Base-by-base conservation (phyloP, 2,113 vertebrate genomes). In the Pterophyllum scalare region DNA sequence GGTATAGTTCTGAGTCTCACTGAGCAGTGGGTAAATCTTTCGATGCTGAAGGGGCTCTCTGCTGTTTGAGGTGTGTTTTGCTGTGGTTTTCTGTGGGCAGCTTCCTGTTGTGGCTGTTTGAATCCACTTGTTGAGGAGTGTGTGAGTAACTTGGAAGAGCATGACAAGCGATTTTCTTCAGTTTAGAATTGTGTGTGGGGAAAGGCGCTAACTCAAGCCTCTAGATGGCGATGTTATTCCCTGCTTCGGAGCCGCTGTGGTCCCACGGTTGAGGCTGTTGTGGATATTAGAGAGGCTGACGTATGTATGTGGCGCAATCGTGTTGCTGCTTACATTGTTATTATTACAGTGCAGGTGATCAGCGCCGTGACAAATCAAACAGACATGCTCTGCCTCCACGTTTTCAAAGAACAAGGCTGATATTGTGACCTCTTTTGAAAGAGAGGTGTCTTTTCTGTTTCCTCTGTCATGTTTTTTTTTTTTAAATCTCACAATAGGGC, bases 181-280 rank as follows among this genome's bases (percentile, higher is more conserved):
- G 33, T 19, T 81, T 62, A 7, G 11, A 57, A 33, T 24, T 14
- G 19, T 65, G 38, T 49, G 35, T 75, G 9, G 52, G 11, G 24
- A 20, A 84, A 60, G 19, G 54, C 81, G 60, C 67, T 17, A 74
- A 4, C 1, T 28, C 5, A 0, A 2, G 65, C 93, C 95, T 93
- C 90, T 94, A 92, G 95, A 94, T 95, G 95, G 94, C 91, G 92
- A 80, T 94, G 81, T 93, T 91, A 91, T 92, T 90, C 94, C 92
- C 94, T 65, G 79, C 35, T 94, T 91, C 56, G 20, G 70, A 26
- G 46, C 20, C 10, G 0, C 81, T 3, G 46, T 35, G 81, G 33
- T 40, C 75, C 77, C 80, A 20, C 31, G 3, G 64, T 59, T 15
- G 38, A 64, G 77, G 0, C 65, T 60, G 75, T n/a, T 26, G 65